A percentile compares a stretch with the other conserved stretches of the same genome.
These are phyloP conservation scores for Portevinia maculata DNA, from an alignment of 2,888 invertebrate genomes.

Conservation along the genomic window DNA sequence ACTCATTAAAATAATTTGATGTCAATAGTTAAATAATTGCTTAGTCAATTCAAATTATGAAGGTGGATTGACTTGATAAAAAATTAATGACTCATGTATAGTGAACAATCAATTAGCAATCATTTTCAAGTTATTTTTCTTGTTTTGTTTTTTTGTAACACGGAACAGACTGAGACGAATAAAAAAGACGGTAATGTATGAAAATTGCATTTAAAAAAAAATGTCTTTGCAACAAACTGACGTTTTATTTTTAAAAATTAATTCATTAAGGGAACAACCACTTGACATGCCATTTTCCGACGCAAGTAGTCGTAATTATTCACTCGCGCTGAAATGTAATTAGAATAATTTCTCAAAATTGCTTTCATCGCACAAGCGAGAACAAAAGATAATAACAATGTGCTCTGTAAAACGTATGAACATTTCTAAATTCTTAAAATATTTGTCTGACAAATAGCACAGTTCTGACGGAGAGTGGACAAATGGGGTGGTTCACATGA, in stretches of 20 bases:
- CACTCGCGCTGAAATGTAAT: constrained; percentile 14
- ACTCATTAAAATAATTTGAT: constrained; percentile 33
- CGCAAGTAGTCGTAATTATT: constrained; percentile 1
- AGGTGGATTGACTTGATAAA: not conserved
- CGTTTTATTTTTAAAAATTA: not conserved
- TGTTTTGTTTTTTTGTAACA: too few relatives aligned
- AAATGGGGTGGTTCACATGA: constrained; percentile 1
- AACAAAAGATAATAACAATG: not conserved
- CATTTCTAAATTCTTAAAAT: constrained; percentile 8
- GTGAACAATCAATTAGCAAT: not conserved
- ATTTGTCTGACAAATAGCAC: not conserved
- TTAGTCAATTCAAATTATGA: not conserved
- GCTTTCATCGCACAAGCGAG: not conserved
- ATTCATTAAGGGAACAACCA: not conserved
- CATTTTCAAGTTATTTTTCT: not conserved
- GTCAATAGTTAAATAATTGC: constrained; percentile 21
- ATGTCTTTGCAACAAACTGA: not conserved
- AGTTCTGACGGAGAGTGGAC: not conserved
- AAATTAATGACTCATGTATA: constrained; percentile 15
- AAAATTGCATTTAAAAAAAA: not conserved
- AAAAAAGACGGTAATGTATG: not conserved
- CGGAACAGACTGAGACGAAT: too few relatives aligned
- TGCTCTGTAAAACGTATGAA: not conserved
- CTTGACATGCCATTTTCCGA: constrained; percentile 12
- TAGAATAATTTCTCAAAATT: constrained; percentile 10